Conservation (phyloP, 2,113 vertebrate species). For the Numenius arquata region DNA sequence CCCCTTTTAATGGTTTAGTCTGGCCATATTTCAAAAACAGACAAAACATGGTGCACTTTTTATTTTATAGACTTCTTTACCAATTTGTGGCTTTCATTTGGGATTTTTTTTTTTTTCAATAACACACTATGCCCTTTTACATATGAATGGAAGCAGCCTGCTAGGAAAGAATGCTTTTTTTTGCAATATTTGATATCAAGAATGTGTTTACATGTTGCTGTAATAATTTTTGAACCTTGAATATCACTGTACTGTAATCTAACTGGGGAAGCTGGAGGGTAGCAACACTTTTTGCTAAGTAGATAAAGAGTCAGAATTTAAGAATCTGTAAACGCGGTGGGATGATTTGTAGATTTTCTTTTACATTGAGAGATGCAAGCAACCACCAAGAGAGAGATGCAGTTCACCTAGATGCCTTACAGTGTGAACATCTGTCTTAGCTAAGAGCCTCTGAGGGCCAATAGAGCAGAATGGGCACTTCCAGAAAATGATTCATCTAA, state of each 20-base stretch:
- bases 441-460: not conserved
- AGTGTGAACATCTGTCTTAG: not conserved
- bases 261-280: not conserved
- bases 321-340: not conserved
- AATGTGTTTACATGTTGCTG: not conserved
- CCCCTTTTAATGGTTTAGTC: conserved; percentile 67
- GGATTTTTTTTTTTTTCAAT: not conserved
- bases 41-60: conserved; percentile 62
- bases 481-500: not conserved
- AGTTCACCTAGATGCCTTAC: not conserved
- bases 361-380: not conserved
- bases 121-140: not conserved
- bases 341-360: not conserved
- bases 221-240: not conserved
- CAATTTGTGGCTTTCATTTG: conserved; percentile 14
- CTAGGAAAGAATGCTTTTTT: not conserved
- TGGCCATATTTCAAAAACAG: conserved; percentile 61
- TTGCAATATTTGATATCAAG: not conserved
- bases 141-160: not conserved
- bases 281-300: not conserved
- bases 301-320: not conserved
- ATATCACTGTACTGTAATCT: not conserved
- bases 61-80: conserved; percentile 54
- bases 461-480: not conserved
- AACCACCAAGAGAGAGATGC: not conserved